Evolutionary conservation across 2,113 vertebrate species (phyloP).

Genomic region (Periophthalmus modestus): DNA sequence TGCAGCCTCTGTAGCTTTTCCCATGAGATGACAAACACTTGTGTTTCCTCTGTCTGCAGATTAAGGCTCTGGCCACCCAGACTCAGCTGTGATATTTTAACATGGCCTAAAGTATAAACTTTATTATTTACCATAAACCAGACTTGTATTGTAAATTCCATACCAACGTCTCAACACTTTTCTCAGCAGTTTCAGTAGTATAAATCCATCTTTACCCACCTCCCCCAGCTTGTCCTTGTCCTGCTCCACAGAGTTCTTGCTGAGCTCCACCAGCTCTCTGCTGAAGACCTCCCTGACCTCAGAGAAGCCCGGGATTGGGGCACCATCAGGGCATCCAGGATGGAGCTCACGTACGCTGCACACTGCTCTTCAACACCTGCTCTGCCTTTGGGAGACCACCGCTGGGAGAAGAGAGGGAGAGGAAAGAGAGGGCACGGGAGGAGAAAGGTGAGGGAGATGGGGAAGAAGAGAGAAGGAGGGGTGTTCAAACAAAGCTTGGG

Average conservation of each 20-base stretch:
- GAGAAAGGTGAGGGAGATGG: not conserved
- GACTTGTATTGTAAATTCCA: no score
- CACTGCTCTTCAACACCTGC: slow-evolving; percentile 84
- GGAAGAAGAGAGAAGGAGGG: no score
- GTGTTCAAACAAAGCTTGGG: no score
- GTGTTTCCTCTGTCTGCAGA: no score
- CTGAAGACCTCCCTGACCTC: slow-evolving; percentile 93
- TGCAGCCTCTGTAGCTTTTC: no score
- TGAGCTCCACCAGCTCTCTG: slow-evolving; percentile 92
- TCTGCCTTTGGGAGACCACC: slow-evolving; percentile 89
- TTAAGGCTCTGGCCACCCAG: no score
- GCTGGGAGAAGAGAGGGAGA: slow-evolving; percentile 65
- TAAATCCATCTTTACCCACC: slow-evolving; percentile 73
- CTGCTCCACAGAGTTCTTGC: slow-evolving; percentile 90
- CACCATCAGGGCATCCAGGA: slow-evolving; percentile 95
- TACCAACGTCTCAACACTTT: not conserved
- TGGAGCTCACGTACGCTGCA: slow-evolving; percentile 93
- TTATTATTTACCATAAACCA: no score
- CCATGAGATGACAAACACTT: no score
- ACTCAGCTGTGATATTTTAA: no score
- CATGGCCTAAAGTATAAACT: no score
- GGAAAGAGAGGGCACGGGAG: no score
- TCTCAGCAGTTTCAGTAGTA: not conserved
- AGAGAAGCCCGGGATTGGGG: slow-evolving; percentile 92
- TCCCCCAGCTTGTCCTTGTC: slow-evolving; percentile 89